phyloP scores from a whole-genome alignment of 2,888 invertebrate species.

The Perizoma affinitatum region DNA sequence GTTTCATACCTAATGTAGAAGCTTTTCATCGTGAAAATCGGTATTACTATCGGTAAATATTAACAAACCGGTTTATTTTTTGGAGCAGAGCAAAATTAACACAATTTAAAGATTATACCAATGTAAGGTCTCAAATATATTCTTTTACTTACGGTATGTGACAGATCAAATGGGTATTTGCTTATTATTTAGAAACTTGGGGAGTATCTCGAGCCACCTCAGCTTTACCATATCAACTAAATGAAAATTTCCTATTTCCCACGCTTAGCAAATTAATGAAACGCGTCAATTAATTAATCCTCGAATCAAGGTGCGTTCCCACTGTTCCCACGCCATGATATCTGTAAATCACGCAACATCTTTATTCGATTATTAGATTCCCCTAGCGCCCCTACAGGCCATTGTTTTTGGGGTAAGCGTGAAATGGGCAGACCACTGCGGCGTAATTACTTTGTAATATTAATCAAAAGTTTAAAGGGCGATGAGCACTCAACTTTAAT shows the following conservation, averaged over 20 bases:
- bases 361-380: slow-evolving; percentile 76
- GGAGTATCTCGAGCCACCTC: too few relatives aligned
- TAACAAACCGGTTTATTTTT: too few relatives aligned
- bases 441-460: slow-evolving; percentile 63
- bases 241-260: slow-evolving; percentile 54
- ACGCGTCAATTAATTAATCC: slow-evolving; percentile 76
- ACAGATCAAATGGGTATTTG: too few relatives aligned
- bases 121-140: too few relatives aligned
- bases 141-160: too few relatives aligned
- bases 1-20: too few relatives aligned
- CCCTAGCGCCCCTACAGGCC: slow-evolving; percentile 55
- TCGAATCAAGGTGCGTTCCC: slow-evolving; percentile 81
- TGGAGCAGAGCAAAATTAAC: too few relatives aligned
- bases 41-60: too few relatives aligned
- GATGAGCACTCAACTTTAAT: slow-evolving; percentile 29
- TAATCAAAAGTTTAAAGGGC: slow-evolving; percentile 42
- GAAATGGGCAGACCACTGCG: slow-evolving; percentile 68
- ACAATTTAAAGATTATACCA: too few relatives aligned
- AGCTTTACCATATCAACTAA: background rate
- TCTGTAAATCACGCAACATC: slow-evolving; percentile 83
- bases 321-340: slow-evolving; percentile 68
- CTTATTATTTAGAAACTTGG: too few relatives aligned
- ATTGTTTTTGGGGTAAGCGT: slow-evolving; percentile 81
- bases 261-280: slow-evolving; percentile 60
- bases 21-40: too few relatives aligned